phyloP scores from a whole-genome alignment of 2,797 vertebrate species.

The Phylloscopus collybita region DNA sequence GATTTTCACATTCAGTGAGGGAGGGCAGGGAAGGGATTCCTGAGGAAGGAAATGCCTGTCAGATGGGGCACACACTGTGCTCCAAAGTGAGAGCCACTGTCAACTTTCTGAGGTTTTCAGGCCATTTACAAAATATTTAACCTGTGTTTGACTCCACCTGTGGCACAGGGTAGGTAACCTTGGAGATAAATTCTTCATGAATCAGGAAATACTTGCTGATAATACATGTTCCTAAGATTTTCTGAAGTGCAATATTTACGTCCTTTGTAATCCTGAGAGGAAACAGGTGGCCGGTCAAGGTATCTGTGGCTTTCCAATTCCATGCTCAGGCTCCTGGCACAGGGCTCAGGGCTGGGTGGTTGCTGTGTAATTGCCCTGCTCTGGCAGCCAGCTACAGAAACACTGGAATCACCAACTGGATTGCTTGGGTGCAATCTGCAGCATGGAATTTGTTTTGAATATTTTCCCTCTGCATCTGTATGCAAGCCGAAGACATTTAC shows the following conservation, averaged over 20 bases:
- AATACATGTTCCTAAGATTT: not conserved
- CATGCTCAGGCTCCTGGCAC: not conserved
- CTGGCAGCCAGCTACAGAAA: not conserved
- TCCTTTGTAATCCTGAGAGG: conserved; percentile 24
- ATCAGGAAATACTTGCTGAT: conserved; percentile 41
- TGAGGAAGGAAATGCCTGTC: not conserved
- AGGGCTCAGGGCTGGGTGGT: not conserved
- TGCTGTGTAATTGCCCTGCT: conserved; percentile 14
- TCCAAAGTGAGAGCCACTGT: not conserved
- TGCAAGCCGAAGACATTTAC: not conserved
- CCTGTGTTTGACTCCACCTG: not conserved
- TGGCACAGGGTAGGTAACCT: conserved; percentile 2
- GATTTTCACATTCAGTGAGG: not conserved
- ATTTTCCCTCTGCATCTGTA: not conserved
- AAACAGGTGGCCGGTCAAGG: not conserved
- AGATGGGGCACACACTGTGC: not conserved
- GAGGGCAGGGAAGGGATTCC: not conserved
- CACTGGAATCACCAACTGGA: not conserved
- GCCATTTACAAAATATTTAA: not conserved
- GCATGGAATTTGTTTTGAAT: not conserved
- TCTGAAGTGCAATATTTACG: not conserved
- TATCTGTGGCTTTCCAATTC: conserved; percentile 32
- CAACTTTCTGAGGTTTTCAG: not conserved
- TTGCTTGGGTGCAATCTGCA: not conserved
- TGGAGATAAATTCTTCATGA: conserved; percentile 27